Percentiles rank a stretch among this genome's conserved stretches.
These are phyloP conservation scores for Philaethria dido DNA, from an alignment of 2,888 invertebrate genomes.

Conservation along the genomic window DNA sequence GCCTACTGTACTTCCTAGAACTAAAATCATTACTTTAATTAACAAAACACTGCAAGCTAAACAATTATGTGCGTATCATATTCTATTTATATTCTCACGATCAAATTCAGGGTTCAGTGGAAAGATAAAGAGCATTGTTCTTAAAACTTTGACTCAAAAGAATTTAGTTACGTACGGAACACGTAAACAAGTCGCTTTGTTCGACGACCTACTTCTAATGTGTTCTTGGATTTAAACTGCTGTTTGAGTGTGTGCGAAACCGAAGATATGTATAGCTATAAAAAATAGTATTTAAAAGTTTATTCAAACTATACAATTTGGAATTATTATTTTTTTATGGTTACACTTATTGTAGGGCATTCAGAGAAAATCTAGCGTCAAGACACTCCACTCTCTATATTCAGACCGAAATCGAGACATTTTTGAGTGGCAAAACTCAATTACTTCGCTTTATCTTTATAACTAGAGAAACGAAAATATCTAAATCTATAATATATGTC, in stretches of 20 bases:
- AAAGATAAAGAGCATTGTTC: slow-evolving; percentile 74
- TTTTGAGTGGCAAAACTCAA: too few species aligned
- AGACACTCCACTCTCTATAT: too few species aligned
- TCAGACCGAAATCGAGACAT: too few species aligned
- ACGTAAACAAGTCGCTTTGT: slow-evolving; percentile 61
- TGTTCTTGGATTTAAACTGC: slow-evolving; percentile 24
- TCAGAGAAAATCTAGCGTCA: too few species aligned
- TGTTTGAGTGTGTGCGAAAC: slow-evolving; percentile 4
- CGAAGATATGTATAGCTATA: neutral
- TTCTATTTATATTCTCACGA: slow-evolving; percentile 72
- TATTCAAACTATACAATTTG: neutral
- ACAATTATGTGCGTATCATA: slow-evolving; percentile 29
- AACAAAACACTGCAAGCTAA: slow-evolving; percentile 14
- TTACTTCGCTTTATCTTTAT: too few species aligned
- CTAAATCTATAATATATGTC: too few species aligned
- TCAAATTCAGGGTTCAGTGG: slow-evolving; percentile 72
- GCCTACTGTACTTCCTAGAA: slow-evolving; percentile 17
- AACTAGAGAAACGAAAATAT: too few species aligned
- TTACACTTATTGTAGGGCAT: too few species aligned
- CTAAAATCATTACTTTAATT: slow-evolving; percentile 19
- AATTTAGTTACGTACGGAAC: slow-evolving; percentile 56
- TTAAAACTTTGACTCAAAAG: slow-evolving; percentile 57
- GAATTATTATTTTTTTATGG: too few species aligned
- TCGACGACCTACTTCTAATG: slow-evolving; percentile 57
- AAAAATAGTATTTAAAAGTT: neutral